These are phyloP conservation scores for Carabus problematicus DNA, from an alignment of 2,888 invertebrate genomes.

Conservation along the genomic window DNA sequence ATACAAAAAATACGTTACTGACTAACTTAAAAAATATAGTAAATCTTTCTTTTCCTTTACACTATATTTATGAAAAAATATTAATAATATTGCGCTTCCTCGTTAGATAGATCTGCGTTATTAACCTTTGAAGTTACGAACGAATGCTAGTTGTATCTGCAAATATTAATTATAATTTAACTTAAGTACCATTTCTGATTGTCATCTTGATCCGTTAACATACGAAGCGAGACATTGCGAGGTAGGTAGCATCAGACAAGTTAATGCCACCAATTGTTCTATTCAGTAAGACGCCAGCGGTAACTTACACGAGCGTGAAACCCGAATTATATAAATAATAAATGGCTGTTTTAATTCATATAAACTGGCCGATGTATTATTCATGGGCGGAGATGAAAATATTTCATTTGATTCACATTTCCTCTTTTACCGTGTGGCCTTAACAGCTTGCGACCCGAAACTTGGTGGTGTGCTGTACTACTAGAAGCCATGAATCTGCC, in stretches of 20 bases:
- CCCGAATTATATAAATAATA: slow-evolving; percentile 42
- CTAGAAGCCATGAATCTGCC: no score
- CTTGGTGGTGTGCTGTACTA: no score
- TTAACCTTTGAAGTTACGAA: no score
- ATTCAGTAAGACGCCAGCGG: slow-evolving; percentile 23
- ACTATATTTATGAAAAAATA: no score
- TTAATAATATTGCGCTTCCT: no score
- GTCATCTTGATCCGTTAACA: not conserved
- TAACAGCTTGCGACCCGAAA: not conserved
- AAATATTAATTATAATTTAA: no score
- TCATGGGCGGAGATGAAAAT: slow-evolving; percentile 34
- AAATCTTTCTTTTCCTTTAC: no score
- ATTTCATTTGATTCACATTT: slow-evolving; percentile 29
- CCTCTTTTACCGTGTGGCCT: slow-evolving; percentile 32
- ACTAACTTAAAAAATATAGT: no score
- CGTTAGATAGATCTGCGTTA: no score
- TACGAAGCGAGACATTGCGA: slow-evolving; percentile 38
- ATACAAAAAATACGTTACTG: no score
- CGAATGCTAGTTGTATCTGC: no score
- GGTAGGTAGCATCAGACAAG: slow-evolving; percentile 26
- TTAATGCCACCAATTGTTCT: slow-evolving; percentile 39
- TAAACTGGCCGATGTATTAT: slow-evolving; percentile 32
- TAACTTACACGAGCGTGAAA: slow-evolving; percentile 42
- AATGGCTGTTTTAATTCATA: slow-evolving; percentile 39
- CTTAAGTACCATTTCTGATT: no score